Evolutionary conservation across 2,888 invertebrate species (phyloP), one percentile per base, ranked within the genome.

Genomic region (Cynaeus angustus): DNA sequence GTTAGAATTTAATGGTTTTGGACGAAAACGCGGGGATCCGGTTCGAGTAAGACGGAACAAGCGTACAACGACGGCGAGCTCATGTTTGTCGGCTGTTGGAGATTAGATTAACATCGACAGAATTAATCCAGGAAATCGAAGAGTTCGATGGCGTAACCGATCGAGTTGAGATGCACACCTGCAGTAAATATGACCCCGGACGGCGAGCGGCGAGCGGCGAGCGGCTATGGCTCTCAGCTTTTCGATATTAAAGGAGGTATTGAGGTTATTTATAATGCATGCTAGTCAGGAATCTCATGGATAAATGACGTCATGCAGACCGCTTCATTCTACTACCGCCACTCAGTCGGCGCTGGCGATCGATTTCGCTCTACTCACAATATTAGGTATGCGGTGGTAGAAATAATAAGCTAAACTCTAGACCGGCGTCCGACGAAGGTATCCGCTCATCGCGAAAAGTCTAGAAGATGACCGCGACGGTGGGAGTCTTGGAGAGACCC

Each of bases 211-310:
- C 62, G 45, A 38, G 5, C 28, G 9, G 58, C 33, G 13, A 38
- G 43, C 46, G 48, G 61, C 48, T 46, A 16, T 12, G n/a, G 45
- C 50, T 65, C 37, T 65, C 28, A 48, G 52, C 53, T 58, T 65
- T 67, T 64, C 56, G 67, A 58, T 67, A 71, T 71, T 71, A 67
- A 43, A 52, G 67, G 64, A 71, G 67, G 66, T 71, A 71, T 67
- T 78, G 75, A 75, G 78, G 82, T 82, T 83, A 83, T 83, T 83
- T 83, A 81, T 82, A 82, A 81, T 82, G 78, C 78, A 81, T 77
- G 80, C 79, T 75, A 79, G 80, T 80, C 75, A 79, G 80, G 80
- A 82, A 83, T 81, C 81, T 83, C 81, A 81, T 81, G 81, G 79
- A 81, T 76, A 79, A 74, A 78, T 82, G 83, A 83, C 83, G 83